Evolutionary conservation across 2,888 invertebrate genomes (phyloP), one percentile per base, ranked within the genome.

Genomic region (Rotaria sp.): DNA sequence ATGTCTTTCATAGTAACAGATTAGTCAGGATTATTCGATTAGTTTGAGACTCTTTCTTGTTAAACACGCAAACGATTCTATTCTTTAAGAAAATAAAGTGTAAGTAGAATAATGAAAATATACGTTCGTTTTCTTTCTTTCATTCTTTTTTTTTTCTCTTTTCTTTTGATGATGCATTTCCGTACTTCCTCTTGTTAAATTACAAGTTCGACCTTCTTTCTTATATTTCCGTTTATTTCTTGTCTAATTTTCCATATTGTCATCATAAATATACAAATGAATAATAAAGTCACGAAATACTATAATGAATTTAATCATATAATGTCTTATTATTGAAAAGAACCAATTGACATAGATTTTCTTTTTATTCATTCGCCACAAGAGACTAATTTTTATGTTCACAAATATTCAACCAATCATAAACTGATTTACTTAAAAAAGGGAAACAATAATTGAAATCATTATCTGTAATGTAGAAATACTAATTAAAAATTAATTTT

Each of bases 1-100:
- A 67, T 35, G 67, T 67, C 67, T 67, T 67, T 67, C 67, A 67
- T 67, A 67, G 35, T 21, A 67, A 67, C 67, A 67, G 67, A 67
- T 67, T 67, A 67, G 67, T 35, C 30, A 18, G 67, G 67, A 67
- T 67, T 67, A 67, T 67, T 67, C 67, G 67, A 67, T 67, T 67
- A 67, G 67, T 21, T 67, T 67, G 67, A 67, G 67, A 67, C 35
- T 67, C 35, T 67, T 67, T 67, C 35, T 67, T 67, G 67, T 67
- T 67, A 67, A 67, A 67, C 67, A 67, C 35, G 67, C 67, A 67
- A 67, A 67, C 11, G 35, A 21, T 30, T 67, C 67, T 67, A 30
- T 67, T 35, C 67, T 67, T 35, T 67, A 67, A 35, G 15, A 38
- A 67, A 38, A 35, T 67, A 35, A 67, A 67, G 15, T 21, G 18